Conservation (phyloP, 2,113 vertebrate species). For the Panthera leo region DNA sequence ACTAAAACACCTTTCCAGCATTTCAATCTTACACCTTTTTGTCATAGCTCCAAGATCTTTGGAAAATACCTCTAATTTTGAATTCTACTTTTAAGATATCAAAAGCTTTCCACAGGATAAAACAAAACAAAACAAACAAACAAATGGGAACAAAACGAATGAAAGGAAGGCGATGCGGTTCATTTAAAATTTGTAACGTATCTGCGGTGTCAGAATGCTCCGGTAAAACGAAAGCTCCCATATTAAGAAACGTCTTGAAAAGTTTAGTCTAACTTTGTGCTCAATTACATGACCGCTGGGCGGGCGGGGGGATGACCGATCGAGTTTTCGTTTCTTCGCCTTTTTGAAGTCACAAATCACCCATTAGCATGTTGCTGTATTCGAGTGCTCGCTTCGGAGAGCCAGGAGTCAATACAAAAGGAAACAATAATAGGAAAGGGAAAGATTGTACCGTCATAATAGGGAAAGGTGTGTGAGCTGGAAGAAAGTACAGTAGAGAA, state of each 20-base stretch:
- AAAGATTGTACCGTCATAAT: slow-evolving; percentile 59
- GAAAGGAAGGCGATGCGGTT: neutral
- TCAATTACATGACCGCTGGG: neutral
- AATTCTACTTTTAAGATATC: neutral
- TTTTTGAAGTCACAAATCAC: slow-evolving; percentile 26
- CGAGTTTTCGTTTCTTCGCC: slow-evolving; percentile 33
- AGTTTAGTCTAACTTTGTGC: slow-evolving; percentile 39
- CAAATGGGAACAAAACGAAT: neutral
- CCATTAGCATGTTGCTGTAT: neutral
- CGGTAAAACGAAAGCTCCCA: neutral
- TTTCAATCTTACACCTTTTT: neutral
- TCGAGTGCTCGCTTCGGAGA: neutral
- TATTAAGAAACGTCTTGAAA: neutral
- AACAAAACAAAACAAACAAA: neutral
- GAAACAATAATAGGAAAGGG: slow-evolving; percentile 74
- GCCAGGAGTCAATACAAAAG: slow-evolving; percentile 48
- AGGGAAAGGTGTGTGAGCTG: slow-evolving; percentile 82
- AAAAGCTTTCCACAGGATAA: neutral
- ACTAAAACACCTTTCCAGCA: neutral
- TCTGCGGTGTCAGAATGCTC: neutral
- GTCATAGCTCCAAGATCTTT: neutral
- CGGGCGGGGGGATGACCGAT: neutral
- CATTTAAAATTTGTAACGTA: neutral
- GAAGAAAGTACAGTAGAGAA: slow-evolving; percentile 81
- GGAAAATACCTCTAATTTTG: neutral